Evolutionary conservation across 2,797 vertebrate species (phyloP), one percentile per base, ranked within the genome.

Genomic region (Takifugu ocellatus): DNA sequence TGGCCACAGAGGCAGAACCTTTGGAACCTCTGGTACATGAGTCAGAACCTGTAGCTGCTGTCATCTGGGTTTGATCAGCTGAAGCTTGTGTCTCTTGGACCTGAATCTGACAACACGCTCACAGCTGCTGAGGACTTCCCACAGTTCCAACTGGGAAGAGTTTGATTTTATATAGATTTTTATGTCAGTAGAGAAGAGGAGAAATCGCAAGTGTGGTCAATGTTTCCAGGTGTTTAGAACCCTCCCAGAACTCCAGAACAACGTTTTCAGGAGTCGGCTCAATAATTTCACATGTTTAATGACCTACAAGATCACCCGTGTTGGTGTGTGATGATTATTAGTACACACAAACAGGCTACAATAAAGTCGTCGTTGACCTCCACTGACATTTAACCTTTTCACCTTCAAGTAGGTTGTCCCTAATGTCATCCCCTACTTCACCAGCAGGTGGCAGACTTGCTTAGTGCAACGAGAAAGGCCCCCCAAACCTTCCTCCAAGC

Each of bases 371-470:
- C 21, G 21, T 21, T 39, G 36, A 39, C 36, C 36, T 39, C 14
- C 12, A 14, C 1, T 2, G 10, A 33, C 31, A 29, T 10, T 36
- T 36, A 12, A 36, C 33, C 33, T 36, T 36, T 36, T 36, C 3
- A 36, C 33, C 33, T 36, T 36, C 2, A 36, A 2, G 9, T 3
- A 12, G 29, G 6, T 5, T 31, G 31, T 33, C 36, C 36, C 36
- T 14, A 10, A 1, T 39, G 36, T 14, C 36, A 2, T 54, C 52
- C 65, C 39, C 42, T 2, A 16, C 25, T 56, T 50, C 0, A 4
- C 75, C 90, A 77, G 71, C 26, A 84, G 90, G 61, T 79, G 90
- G 49, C 76, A 82, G 64, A 1, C 65, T 82, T 75, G 70, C 60
- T 55, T 64, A 63, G 79, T 68, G n/a, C 16, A 76, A 61, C 16